Evolutionary conservation across 1,140 invertebrate species (phyloP), one percentile per base, ranked within the genome.

Genomic region (Battus philenor): DNA sequence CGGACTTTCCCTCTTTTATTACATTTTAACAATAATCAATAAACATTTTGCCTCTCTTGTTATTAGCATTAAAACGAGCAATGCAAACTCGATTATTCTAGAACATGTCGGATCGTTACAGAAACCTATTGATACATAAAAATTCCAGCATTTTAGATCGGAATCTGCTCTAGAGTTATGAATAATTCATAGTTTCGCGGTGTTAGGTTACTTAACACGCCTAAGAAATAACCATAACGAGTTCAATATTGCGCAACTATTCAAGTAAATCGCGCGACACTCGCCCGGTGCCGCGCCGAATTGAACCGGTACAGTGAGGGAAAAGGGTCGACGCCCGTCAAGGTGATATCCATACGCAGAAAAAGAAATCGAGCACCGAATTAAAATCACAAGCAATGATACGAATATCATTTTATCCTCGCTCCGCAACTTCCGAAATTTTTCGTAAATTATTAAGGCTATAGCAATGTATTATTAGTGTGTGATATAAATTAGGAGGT

Each of bases 141-240:
- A 3, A 3, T 20, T 30, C 29, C 10, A 30, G 10, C 29, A 30
- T 30, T 13, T 5, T 11, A 11, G 11, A 16, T 11, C n/a, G 10
- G 10, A 10, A 27, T 29, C 24, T 8, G 13, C 24, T 29, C 27
- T 9, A 12, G 4, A 39, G 26, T 9, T 27, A 41, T 41, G 38
- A 41, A 41, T 29, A 8, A 17, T 16, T 27, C 24, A 29, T 27
- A 9, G 2, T 15, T 27, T 10, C 29, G 38, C 6, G 22, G 10
- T 6, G n/a, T 26, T 12, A 4, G 11, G 12, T 41, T 41, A 41
- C 22, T 10, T 41, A 39, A 39, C 20, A 26, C 8, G 9, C 27
- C 22, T 39, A 39, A 15, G 36, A n/a, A n/a, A 41, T 27, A 41
- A 16, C 8, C 22, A 41, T 41, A 41, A 29, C 38, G 12, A 24